Base-by-base conservation (phyloP, 2,888 invertebrate species). In the Microctonus brassicae region DNA sequence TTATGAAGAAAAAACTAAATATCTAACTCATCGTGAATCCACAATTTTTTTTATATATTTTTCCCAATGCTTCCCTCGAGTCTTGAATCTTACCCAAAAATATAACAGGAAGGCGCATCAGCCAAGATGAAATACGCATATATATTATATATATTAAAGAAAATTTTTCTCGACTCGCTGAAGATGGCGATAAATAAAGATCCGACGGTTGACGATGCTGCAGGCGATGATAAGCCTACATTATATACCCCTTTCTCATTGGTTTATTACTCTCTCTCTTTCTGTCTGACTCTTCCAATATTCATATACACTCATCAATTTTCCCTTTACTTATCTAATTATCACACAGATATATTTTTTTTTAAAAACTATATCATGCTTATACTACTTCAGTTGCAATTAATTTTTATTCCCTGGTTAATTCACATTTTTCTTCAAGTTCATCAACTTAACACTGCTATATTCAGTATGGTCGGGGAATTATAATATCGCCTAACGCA, bases 161-260 rank as follows among this genome's bases (percentile, higher is more conserved):
- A 58, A 68, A 69, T 67, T 34, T 64, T 36, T 57, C 72, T 67
- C 66, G 47, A 52, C 42, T 53, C 68, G 42, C 65, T 74, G 76
- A 75, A 75, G 74, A 74, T 75, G 76, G 76, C 76, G 83, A 84
- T 87, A 87, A 87, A 87, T 87, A 84, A 86, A 83, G 85, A 87
- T 87, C 84, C 85, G 86, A 83, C 84, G 86, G 84, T 83, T 73
- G 85, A 80, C 61, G 79, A 80, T 82, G 82, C 84, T 84, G 84
- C 82, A 81, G 76, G 74, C 83, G 76, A 83, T 84, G 85, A 86
- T 86, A 85, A 86, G 85, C 85, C 81, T 83, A 82, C 80, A 81
- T 82, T 81, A 7, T n/a, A 70, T 72, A 74, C 78, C 75, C 80
- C 77, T 76, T 77, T 74, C 76, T 68, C 66, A 62, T 67, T 65